phyloP scores from a whole-genome alignment of 2,113 vertebrate genomes.

The Melospiza melodia region DNA sequence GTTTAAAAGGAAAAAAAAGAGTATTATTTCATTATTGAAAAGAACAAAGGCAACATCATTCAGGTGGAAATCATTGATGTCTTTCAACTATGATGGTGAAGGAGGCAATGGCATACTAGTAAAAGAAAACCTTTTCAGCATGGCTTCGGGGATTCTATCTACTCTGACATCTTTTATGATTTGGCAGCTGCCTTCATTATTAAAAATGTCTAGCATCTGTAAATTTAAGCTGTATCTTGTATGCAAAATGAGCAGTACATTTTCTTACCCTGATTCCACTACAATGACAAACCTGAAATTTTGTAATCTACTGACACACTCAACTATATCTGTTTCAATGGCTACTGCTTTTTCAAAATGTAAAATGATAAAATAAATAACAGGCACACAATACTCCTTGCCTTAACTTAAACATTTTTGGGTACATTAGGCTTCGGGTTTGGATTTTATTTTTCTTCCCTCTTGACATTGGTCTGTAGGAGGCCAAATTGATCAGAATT shows the following conservation, averaged over 20 bases:
- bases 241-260: neutral
- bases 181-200: slow-evolving; percentile 36
- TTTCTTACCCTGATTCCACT: neutral
- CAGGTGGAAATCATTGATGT: slow-evolving; percentile 33
- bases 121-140: slow-evolving; percentile 29
- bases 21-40: neutral
- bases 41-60: slow-evolving; percentile 10
- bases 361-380: neutral
- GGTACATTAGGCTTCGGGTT: neutral
- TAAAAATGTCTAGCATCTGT: neutral
- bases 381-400: neutral
- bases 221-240: neutral
- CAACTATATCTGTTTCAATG: neutral
- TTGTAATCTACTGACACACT: neutral
- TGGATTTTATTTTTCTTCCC: neutral
- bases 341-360: neutral
- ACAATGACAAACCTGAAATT: neutral
- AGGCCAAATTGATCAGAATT: neutral
- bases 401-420: neutral
- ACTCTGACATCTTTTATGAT: slow-evolving; percentile 18
- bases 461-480: neutral
- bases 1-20: neutral
- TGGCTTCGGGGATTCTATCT: slow-evolving; percentile 22
- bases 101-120: neutral
- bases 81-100: neutral